Conservation (phyloP, 2,797 vertebrate species). For the Podarcis siculus region DNA sequence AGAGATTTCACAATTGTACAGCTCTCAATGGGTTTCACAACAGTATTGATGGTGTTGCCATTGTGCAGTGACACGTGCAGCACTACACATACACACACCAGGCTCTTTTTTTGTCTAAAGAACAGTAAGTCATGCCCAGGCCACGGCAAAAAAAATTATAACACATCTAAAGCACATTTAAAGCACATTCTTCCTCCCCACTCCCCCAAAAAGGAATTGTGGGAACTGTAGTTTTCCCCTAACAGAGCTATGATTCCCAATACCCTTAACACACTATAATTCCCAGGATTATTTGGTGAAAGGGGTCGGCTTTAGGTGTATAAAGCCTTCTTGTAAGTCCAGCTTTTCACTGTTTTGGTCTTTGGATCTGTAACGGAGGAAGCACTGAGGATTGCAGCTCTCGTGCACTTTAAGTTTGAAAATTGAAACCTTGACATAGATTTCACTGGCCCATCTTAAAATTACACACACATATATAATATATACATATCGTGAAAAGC, state of each 20-base stretch:
- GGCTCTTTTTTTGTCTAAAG: not conserved
- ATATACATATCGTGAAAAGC: not conserved
- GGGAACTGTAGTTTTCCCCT: no score
- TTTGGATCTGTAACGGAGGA: not conserved
- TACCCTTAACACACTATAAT: no score
- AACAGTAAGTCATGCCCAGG: not conserved
- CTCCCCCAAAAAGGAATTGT: no score
- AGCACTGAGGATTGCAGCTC: not conserved
- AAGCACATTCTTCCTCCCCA: no score
- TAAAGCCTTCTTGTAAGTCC: no score
- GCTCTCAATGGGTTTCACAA: conserved; percentile 7
- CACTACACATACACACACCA: not conserved
- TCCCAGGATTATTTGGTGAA: no score
- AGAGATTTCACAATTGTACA: conserved; percentile 6
- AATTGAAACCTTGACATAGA: not conserved
- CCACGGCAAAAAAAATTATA: not conserved
- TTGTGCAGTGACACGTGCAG: not conserved
- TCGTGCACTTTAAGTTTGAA: not conserved
- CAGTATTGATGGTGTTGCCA: not conserved
- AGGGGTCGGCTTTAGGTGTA: no score
- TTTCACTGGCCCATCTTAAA: not conserved
- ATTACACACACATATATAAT: not conserved
- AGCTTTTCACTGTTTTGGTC: not conserved
- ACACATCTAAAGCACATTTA: accelerated
- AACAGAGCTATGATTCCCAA: no score